Evolutionary conservation across 2,797 vertebrate genomes (phyloP).

Genomic region (Muscicapa comitata): DNA sequence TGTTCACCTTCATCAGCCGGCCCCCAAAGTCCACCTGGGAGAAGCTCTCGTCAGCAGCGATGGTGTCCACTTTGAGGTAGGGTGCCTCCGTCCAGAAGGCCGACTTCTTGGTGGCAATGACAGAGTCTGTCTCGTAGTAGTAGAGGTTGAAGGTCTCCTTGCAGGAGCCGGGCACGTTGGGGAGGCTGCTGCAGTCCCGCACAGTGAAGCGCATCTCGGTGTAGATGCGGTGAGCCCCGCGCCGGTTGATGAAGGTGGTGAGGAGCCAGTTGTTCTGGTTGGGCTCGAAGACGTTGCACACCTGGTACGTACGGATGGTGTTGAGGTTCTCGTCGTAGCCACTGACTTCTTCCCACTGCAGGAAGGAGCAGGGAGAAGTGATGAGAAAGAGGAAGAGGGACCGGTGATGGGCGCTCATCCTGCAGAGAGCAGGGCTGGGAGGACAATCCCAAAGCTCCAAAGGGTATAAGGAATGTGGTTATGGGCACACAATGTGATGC

Average conservation of each 20-base stretch:
- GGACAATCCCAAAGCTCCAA: background rate
- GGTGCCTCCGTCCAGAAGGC: conserved; percentile 97
- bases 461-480: fast-evolving
- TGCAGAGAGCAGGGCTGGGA: background rate
- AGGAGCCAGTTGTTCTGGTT: conserved; percentile 99
- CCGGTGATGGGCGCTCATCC: fast-evolving
- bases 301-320: conserved; percentile 98
- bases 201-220: conserved; percentile 98
- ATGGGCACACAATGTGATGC: fast-evolving
- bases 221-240: conserved; percentile 92
- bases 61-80: conserved; percentile 98
- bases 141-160: conserved; percentile 99
- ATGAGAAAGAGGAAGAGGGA: background rate
- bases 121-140: conserved; percentile 94
- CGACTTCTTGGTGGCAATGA: conserved; percentile 93
- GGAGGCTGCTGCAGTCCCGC: conserved; percentile 97
- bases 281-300: conserved; percentile 96
- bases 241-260: conserved; percentile 93
- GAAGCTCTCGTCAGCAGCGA: conserved; percentile 97
- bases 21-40: conserved; percentile 98
- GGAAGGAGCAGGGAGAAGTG: background rate
- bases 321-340: conserved; percentile 99
- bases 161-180: conserved; percentile 95
- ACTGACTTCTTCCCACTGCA: conserved; percentile 97
- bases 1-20: conserved; percentile 97